Evolutionary conservation across 2,797 vertebrate species (phyloP).

Genomic region (Falco rusticolus): DNA sequence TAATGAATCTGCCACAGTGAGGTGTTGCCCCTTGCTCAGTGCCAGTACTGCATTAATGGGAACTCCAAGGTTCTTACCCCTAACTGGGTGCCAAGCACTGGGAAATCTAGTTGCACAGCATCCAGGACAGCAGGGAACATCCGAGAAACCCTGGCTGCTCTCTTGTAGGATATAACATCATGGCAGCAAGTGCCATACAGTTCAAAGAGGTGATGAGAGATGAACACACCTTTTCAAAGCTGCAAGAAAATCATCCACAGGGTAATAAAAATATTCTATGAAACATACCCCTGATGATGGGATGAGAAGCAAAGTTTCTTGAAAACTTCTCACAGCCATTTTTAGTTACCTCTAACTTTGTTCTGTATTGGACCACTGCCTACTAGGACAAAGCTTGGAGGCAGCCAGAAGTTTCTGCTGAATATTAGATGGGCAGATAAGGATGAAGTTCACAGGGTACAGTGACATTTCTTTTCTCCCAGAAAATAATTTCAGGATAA

Average conservation of each 20-base stretch:
- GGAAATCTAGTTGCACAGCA: background rate
- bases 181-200: background rate
- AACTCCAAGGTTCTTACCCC: background rate
- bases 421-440: background rate
- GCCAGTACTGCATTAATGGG: background rate
- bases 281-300: background rate
- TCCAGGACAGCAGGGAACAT: background rate
- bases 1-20: background rate
- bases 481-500: slow-evolving; percentile 37
- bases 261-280: background rate
- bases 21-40: background rate
- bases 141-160: background rate
- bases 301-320: background rate
- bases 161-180: background rate
- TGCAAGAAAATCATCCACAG: background rate
- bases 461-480: background rate
- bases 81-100: background rate
- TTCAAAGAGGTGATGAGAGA: background rate
- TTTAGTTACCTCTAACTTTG: background rate
- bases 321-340: background rate
- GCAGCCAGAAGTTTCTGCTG: background rate
- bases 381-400: background rate
- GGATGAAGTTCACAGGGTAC: background rate
- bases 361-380: background rate
- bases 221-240: background rate